Base-by-base conservation (phyloP, 2,113 vertebrate genomes). In the Dromiciops gliroides region DNA sequence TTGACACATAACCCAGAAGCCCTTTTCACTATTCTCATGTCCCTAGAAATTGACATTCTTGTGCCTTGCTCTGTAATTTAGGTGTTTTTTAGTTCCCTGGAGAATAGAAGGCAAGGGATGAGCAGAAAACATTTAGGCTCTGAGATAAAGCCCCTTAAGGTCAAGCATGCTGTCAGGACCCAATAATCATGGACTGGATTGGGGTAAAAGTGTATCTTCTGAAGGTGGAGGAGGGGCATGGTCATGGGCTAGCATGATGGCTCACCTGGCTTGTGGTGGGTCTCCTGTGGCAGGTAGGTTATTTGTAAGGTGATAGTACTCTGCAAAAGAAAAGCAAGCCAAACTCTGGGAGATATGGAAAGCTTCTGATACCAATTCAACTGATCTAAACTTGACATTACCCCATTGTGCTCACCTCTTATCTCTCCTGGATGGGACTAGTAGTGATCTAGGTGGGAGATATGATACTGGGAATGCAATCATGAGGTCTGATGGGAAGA, bases 291-390 rank as follows among this genome's bases (percentile, higher is more conserved):
- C 75, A 91, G 49, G 19, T 89, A 90, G 53, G 93, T 67, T 53
- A 97, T 94, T 48, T 96, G 92, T n/a, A 97, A 75, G 10, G 93
- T 97, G 88, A 97, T 7, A 12, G 97, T 95, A 88, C 97, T 95
- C 97, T 98, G 94, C 44, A 95, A 97, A 91, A 83, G 92, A 96
- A 97, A 96, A 75, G n/a, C 28, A 89, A 26, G 37, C 48, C 3
- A 9, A 51, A 5, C 89, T 67, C 1, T 93, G 75, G 67, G 56
- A 48, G 22, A 89, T 24, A 89, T 11, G 2, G 48, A 22, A 19
- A 3, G n/a, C 50, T 23, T 48, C 49, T 50, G 53, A 83, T 50
- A 48, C 14, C 56, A 90, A 28, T 28, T 49, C 90, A 83, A 3
- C 83, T 10, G 25, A 37, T 48, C 56, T 11, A 28, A 48, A 51